phyloP scores from a whole-genome alignment of 2,113 vertebrate genomes.

The Corythornis vintsioides region DNA sequence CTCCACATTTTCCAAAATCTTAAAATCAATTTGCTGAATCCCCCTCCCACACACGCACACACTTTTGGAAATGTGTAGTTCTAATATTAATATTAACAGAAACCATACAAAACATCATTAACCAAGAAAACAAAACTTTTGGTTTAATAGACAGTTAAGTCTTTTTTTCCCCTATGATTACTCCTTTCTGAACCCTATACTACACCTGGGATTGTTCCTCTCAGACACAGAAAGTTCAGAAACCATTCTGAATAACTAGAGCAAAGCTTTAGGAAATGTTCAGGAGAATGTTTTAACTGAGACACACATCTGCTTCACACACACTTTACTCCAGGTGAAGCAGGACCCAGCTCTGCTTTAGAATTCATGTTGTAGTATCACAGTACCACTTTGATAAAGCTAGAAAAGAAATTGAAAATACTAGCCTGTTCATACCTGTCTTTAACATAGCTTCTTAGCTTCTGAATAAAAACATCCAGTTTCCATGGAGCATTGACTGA shows the following conservation, averaged over 20 bases:
- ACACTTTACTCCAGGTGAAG: not conserved
- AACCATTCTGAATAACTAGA: rapidly evolving
- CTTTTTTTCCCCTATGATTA: not conserved
- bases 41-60: no score
- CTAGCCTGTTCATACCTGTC: not conserved
- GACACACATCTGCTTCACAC: not conserved
- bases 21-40: not conserved
- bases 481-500: not conserved
- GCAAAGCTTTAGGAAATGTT: not conserved
- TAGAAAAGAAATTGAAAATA: not conserved
- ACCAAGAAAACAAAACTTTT: not conserved
- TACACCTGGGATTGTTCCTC: not conserved
- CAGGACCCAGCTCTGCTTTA: not conserved
- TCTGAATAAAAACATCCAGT: not conserved
- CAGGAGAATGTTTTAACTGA: not conserved
- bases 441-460: not conserved
- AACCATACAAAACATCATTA: not conserved
- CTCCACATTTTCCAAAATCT: not conserved
- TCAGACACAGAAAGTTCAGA: not conserved
- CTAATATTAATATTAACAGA: not conserved
- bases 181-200: not conserved
- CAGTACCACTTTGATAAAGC: rapidly evolving
- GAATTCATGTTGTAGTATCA: not conserved
- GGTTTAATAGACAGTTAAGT: not conserved
- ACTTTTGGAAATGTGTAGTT: not conserved